These are phyloP conservation scores for Ailurus styani DNA, from an alignment of 2,113 vertebrate genomes.

Conservation along the genomic window DNA sequence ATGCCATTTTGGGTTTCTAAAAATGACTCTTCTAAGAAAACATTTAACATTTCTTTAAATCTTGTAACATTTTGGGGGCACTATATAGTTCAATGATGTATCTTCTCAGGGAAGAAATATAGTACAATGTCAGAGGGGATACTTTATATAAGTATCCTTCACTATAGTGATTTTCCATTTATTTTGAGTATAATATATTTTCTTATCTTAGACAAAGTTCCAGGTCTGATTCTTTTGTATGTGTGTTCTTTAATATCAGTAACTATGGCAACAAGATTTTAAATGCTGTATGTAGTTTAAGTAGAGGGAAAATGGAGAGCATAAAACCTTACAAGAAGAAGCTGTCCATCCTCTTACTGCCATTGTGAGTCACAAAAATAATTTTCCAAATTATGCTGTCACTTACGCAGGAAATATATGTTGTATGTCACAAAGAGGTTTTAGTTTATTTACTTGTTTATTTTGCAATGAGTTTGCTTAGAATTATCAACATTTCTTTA, in stretches of 20 bases:
- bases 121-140: background rate
- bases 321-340: background rate
- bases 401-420: background rate
- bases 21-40: background rate
- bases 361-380: background rate
- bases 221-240: constrained; percentile 30
- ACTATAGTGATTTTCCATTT: background rate
- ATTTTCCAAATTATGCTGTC: background rate
- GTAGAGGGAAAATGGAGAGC: constrained; percentile 9
- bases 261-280: constrained; percentile 56
- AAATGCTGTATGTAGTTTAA: background rate
- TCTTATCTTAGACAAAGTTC: constrained; percentile 28
- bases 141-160: background rate
- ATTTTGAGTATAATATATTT: constrained; percentile 19
- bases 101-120: background rate
- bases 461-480: background rate
- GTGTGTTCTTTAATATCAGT: constrained; percentile 39
- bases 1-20: background rate
- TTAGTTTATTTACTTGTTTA: background rate
- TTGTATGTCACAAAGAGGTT: background rate
- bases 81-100: background rate
- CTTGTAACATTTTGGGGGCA: background rate
- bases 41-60: background rate
- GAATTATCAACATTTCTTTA: background rate
- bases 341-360: background rate